phyloP scores from a whole-genome alignment of 1,140 invertebrate genomes.

The Psilanteris sp. region DNA sequence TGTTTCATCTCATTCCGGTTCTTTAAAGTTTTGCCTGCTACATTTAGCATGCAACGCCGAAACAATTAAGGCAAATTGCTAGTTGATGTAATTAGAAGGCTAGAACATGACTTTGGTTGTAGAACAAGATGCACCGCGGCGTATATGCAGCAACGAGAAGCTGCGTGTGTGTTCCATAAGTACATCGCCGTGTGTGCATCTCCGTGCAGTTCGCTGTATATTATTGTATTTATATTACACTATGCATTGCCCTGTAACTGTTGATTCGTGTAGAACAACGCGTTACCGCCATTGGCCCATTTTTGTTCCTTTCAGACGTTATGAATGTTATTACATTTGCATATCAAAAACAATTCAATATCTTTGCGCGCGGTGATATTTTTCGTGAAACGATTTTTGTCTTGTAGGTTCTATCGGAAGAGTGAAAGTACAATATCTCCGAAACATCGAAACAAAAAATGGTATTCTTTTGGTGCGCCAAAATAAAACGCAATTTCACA shows the following conservation, averaged over 20 bases:
- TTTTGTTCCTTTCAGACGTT: conserved; percentile 66
- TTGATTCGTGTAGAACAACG: conserved; percentile 53
- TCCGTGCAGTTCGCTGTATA: conserved; percentile 34
- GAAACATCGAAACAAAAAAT: too few relatives aligned
- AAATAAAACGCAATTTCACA: too few relatives aligned
- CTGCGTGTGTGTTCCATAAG: conserved; percentile 25
- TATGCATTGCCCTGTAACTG: conserved; percentile 43
- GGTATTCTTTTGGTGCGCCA: too few relatives aligned
- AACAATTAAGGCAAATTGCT: conserved; percentile 48
- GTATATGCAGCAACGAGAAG: conserved; percentile 26
- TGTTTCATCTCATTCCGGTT: conserved; percentile 4
- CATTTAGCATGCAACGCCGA: conserved; percentile 20
- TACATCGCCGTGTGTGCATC: conserved; percentile 20
- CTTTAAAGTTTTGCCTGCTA: conserved; percentile 12
- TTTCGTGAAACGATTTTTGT: conserved; percentile 24
- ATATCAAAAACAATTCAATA: conserved; percentile 71
- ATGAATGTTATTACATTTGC: conserved; percentile 71
- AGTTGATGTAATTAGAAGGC: conserved; percentile 54
- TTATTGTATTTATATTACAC: conserved; percentile 52
- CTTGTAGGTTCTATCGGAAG: conserved; percentile 4
- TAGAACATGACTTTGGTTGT: conserved; percentile 52
- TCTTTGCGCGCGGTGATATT: conserved; percentile 51
- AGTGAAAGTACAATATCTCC: conserved; percentile 41
- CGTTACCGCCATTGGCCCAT: conserved; percentile 64
- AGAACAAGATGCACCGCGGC: conserved; percentile 44